Evolutionary conservation across 2,797 vertebrate genomes (phyloP), one percentile per base, ranked within the genome.

Genomic region (Ficedula albicollis): DNA sequence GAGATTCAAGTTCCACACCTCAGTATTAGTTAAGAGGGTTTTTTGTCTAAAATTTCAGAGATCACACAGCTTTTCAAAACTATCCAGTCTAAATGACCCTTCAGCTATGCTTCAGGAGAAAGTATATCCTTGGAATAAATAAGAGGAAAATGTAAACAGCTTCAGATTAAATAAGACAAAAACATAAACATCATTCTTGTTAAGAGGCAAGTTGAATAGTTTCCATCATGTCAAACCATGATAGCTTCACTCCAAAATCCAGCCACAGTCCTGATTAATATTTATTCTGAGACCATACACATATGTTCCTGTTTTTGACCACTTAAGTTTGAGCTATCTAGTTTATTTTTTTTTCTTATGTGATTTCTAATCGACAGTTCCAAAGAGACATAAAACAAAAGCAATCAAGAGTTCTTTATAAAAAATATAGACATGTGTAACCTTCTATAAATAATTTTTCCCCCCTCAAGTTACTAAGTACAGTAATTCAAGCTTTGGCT

Each of bases 401-500:
- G 66, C 75, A 97, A 96, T 94, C 84, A 84, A 85, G 67, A 84
- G 5, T 52, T 93, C 69, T 77, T 86, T 80, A 80, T 16, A 94
- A 95, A 95, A 66, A 92, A 30, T 48, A 58, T 4, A 97, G 89
- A 93, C 75, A 52, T 69, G 63, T 49, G 55, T 88, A 92, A 91
- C 69, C 72, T 54, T 59, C 59, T 69, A 79, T 76, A 89, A 96
- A 66, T 95, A 85, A 55, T 77, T 89, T 93, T 91, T 81, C 38
- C 70, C 55, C 58, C 51, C 73, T 92, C 25, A 85, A 52, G 84
- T 94, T 96, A 81, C 95, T 75, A 89, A 92, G 89, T 70, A 92
- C 51, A 60, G 84, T 89, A 93, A 97, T 96, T 95, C 93, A 87
- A 79, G 76, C 73, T 93, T 97, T 97, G 97, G 95, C 96, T 91